Percentiles rank a stretch among this genome's conserved stretches.
Conservation (phyloP, 2,888 invertebrate genomes). For the Aphrophora alni region DNA sequence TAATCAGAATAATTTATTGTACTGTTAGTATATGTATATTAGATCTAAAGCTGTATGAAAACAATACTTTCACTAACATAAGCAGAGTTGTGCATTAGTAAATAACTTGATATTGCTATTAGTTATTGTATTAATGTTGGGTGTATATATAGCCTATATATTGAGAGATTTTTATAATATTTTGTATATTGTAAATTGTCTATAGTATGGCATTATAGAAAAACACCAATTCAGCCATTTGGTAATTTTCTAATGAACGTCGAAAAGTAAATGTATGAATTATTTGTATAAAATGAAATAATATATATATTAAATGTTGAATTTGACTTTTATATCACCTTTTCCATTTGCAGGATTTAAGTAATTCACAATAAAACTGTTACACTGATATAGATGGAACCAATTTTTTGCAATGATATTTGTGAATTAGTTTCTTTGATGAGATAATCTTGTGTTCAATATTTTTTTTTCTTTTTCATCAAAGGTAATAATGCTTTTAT, state of each 20-base stretch:
- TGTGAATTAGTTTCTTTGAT: too few species aligned
- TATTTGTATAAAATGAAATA: background rate
- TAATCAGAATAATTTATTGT: too few species aligned
- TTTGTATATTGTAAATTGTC: background rate
- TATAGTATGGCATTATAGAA: slow-evolving; percentile 38
- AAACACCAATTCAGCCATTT: slow-evolving; percentile 56
- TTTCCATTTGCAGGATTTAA: too few species aligned
- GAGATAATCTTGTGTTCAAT: too few species aligned
- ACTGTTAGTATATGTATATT: background rate
- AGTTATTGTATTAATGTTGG: background rate
- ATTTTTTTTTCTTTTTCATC: too few species aligned
- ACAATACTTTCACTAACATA: background rate
- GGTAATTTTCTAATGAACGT: slow-evolving; percentile 50
- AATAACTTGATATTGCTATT: background rate
- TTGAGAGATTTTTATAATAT: background rate
- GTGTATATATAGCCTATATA: background rate
- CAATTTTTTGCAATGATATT: too few species aligned
- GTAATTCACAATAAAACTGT: too few species aligned
- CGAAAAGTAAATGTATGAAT: background rate
- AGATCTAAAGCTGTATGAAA: background rate
- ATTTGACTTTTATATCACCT: too few species aligned
- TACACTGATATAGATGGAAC: too few species aligned
- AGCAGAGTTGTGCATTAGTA: slow-evolving; percentile 9
- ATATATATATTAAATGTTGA: too few species aligned
- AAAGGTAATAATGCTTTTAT: too few species aligned